phyloP scores from a whole-genome alignment of 2,888 invertebrate species.

The Tachina grossa region DNA sequence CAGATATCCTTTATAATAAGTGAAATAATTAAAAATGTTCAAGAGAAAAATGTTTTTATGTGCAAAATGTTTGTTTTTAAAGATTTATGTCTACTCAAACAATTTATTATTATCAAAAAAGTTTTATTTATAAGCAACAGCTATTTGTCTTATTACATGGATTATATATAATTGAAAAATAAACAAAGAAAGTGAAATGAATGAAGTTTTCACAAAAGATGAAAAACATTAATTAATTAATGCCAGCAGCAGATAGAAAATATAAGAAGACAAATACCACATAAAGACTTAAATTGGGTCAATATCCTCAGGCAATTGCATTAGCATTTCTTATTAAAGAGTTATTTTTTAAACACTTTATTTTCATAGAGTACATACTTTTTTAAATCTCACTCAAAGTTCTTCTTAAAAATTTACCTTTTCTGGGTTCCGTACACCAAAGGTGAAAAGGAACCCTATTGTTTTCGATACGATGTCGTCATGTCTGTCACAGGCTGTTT shows the following conservation, averaged over 20 bases:
- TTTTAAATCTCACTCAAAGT: too few relatives aligned
- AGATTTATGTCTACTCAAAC: not conserved
- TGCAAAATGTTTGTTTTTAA: constrained; percentile 1
- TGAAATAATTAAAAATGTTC: constrained; percentile 39
- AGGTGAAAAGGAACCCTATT: too few relatives aligned
- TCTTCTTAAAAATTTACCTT: too few relatives aligned
- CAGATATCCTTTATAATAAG: constrained; percentile 32
- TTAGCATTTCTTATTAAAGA: too few relatives aligned
- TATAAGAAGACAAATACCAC: not conserved
- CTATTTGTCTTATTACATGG: not conserved
- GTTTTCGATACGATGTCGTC: too few relatives aligned
- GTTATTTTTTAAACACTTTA: too few relatives aligned
- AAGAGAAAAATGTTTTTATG: not conserved
- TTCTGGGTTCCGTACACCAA: too few relatives aligned
- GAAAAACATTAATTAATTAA: not conserved
- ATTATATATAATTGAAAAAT: not conserved
- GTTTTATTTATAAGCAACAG: constrained; percentile 13
- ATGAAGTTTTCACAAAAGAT: not conserved
- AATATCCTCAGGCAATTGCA: too few relatives aligned
- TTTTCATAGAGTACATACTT: too few relatives aligned
- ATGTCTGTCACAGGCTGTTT: too few relatives aligned
- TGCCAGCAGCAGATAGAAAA: not conserved
- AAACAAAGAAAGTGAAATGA: not conserved
- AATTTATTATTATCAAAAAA: constrained; percentile 20
- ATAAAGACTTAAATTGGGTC: too few relatives aligned